Percentiles rank a stretch among this genome's conserved stretches.
Evolutionary conservation across 2,888 invertebrate genomes (phyloP).

Genomic region (Gibbula magus): DNA sequence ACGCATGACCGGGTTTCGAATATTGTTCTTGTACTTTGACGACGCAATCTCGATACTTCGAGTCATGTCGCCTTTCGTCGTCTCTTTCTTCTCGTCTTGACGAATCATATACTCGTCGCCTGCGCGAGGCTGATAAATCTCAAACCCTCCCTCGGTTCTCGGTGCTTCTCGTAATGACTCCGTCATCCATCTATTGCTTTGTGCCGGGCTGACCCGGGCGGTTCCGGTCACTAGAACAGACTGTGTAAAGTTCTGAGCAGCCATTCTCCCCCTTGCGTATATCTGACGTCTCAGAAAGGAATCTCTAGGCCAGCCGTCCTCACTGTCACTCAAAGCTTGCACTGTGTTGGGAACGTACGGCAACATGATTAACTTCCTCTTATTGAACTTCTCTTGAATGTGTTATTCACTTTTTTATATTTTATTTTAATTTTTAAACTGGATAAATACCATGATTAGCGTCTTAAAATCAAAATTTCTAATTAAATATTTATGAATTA

Average conservation of each 20-base stretch:
- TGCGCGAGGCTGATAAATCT: constrained; percentile 25
- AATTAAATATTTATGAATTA: too few relatives aligned
- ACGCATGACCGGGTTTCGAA: constrained; percentile 25
- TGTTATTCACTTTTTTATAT: background rate
- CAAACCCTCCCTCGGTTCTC: constrained; percentile 30
- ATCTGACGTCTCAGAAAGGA: constrained; percentile 12
- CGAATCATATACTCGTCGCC: background rate
- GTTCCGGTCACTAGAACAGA: constrained; percentile 29
- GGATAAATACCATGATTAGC: too few relatives aligned
- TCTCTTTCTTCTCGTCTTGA: background rate
- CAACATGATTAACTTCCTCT: constrained; percentile 22
- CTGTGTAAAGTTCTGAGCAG: constrained; percentile 27
- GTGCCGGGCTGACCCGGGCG: background rate
- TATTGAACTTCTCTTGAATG: too few relatives aligned
- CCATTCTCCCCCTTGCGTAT: background rate
- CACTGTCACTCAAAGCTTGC: background rate
- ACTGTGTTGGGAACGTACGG: constrained; percentile 35
- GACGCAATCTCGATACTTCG: background rate
- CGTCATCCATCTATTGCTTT: background rate
- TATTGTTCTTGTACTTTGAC: constrained; percentile 27
- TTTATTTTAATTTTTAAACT: background rate
- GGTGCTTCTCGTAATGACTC: constrained; percentile 45
- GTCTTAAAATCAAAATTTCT: too few relatives aligned
- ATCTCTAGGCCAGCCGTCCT: background rate
- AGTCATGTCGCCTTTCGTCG: background rate